Conservation (phyloP, 1,140 invertebrate genomes). For the Temnothorax nylanderi region DNA sequence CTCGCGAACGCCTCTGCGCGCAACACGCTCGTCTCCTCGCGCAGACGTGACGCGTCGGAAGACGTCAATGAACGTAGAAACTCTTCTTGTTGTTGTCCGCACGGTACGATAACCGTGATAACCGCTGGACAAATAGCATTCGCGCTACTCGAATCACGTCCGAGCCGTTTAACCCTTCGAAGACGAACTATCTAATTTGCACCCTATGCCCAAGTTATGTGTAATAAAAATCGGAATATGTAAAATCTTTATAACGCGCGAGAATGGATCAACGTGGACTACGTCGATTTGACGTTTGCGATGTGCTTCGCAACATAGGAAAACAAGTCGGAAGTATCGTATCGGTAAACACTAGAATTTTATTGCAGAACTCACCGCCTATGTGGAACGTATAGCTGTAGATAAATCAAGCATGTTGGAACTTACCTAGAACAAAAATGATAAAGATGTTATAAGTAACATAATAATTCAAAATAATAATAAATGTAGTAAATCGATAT, state of each 20-base stretch:
- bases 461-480: background rate
- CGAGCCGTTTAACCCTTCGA: background rate
- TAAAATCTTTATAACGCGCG: background rate
- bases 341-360: background rate
- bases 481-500: background rate
- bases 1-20: background rate
- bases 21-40: slow-evolving; percentile 9
- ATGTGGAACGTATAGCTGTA: background rate
- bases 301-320: background rate
- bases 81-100: slow-evolving; percentile 8
- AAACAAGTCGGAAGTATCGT: background rate
- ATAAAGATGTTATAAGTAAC: background rate
- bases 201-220: background rate
- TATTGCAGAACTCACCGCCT: slow-evolving; percentile 25
- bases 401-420: slow-evolving; percentile 1
- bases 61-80: slow-evolving; percentile 55
- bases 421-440: slow-evolving; percentile 52
- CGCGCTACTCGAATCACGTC: slow-evolving; percentile 19
- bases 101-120: slow-evolving; percentile 26
- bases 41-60: slow-evolving; percentile 45
- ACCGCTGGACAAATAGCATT: slow-evolving; percentile 23
- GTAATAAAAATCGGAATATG: slow-evolving; percentile 7
- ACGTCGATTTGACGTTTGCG: background rate
- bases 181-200: slow-evolving; percentile 6
- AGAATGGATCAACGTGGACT: background rate